A percentile compares a stretch with the other conserved stretches of the same genome.
These are phyloP conservation scores for Papilio polyxenes DNA, from an alignment of 1,140 invertebrate species.

Conservation along the genomic window DNA sequence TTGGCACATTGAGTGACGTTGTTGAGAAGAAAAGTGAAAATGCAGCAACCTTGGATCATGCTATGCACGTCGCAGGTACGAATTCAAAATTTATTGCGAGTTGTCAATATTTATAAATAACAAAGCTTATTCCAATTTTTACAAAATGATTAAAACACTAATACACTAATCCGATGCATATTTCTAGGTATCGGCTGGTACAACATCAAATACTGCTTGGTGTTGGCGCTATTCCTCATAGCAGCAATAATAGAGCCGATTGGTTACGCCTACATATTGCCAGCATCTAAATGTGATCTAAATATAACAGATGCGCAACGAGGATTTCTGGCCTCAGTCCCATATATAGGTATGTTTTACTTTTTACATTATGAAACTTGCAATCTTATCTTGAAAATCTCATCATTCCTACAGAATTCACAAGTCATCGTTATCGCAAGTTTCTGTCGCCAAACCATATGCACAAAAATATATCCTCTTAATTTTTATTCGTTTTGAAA, in stretches of 20 bases:
- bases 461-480: no score
- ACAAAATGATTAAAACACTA: no score
- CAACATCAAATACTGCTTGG: constrained; percentile 64
- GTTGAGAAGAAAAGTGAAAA: constrained; percentile 49
- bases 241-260: constrained; percentile 64
- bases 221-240: constrained; percentile 66
- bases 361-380: no score
- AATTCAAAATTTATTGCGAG: neutral
- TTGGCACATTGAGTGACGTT: constrained; percentile 53
- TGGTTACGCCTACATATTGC: constrained; percentile 68
- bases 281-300: constrained; percentile 67
- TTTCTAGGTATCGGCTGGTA: constrained; percentile 67
- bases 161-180: neutral
- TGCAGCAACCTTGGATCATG: constrained; percentile 63
- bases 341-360: constrained; percentile 63
- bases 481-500: no score
- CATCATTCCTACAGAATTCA: no score
- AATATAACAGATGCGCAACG: constrained; percentile 63
- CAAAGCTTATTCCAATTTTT: no score
- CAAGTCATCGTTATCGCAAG: no score
- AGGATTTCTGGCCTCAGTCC: constrained; percentile 68
- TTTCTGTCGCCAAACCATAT: no score
- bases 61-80: constrained; percentile 60
- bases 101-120: neutral
- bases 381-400: no score